Base-by-base conservation (phyloP, 2,113 vertebrate genomes). In the Riparia riparia region DNA sequence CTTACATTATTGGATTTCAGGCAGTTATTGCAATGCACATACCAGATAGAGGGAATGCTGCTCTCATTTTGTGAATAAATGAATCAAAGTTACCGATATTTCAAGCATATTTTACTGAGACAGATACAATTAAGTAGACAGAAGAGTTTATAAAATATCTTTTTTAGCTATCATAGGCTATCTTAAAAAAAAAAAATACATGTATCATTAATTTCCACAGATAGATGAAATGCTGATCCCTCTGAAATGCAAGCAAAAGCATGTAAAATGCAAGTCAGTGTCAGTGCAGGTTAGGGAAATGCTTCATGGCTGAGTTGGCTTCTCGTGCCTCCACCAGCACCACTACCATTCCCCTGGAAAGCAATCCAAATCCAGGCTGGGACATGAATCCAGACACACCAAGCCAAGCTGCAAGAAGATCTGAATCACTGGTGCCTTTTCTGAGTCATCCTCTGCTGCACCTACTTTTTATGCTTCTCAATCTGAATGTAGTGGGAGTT, bases 331-430 rank as follows among this genome's bases (percentile, higher is more conserved):
- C 31, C 21, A 41, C 22, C n/a, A 74, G 39, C 39, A 63, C 9
- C 0, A 0, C 42, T 41, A 14, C 34, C 1, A 0, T 29, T 90
- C 4, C 17, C 20, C 29, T 53, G 19, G 44, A 47, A 71, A 49
- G 5, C 26, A 86, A 63, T 12, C 14, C 1, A 1, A 7, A 66
- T 18, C 41, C 24, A 37, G 54, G 29, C 42, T 85, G 63, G 21
- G 22, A 77, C 20, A 49, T 0, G 2, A 69, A 68, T 17, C 12
- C 4, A 3, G 32, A 42, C n/a, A 41, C 3, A 4, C 47, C 16
- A 63, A 63, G 18, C 8, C 3, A 13, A 50, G 49, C 34, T 45
- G 20, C 66, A 44, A 16, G 7, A 4, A 21, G 49, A 32, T 49
- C 25, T 45, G 58, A 79, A 45, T 32, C 1, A 9, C 47, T 51